A percentile compares a stretch with the other conserved stretches of the same genome.
phyloP scores from a whole-genome alignment of 1,140 invertebrate genomes.

The Melanaphis sacchari region DNA sequence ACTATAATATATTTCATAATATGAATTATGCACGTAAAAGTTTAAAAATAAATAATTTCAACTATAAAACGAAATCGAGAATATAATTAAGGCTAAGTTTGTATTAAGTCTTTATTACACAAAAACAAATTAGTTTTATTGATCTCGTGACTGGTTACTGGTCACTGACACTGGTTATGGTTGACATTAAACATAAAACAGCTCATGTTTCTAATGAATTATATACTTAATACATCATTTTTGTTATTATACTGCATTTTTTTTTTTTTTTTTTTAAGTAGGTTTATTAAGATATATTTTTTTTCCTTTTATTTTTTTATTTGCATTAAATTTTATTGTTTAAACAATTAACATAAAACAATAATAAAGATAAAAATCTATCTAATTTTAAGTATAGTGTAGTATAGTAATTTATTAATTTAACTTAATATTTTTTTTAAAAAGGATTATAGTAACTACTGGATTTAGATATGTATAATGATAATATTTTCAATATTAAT shows the following conservation, averaged over 20 bases:
- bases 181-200: not conserved
- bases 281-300: not conserved
- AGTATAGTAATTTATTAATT: not conserved
- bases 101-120: not conserved
- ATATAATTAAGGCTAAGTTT: not conserved
- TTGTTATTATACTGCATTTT: not conserved
- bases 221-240: not conserved
- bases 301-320: not conserved
- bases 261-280: not conserved
- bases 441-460: not conserved
- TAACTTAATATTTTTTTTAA: not conserved
- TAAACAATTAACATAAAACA: slow-evolving; percentile 9
- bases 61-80: not conserved
- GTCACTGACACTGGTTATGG: not conserved
- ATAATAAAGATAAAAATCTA: not conserved
- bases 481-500: too few relatives aligned
- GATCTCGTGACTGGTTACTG: not conserved
- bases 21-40: not conserved
- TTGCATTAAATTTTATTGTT: not conserved
- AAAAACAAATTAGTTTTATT: slow-evolving; percentile 3
- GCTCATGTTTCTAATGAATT: not conserved
- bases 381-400: not conserved
- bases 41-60: not conserved
- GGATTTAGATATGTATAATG: not conserved
- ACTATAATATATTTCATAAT: not conserved